phyloP scores from a whole-genome alignment of 2,113 vertebrate species.

The Embiotoca jacksoni region DNA sequence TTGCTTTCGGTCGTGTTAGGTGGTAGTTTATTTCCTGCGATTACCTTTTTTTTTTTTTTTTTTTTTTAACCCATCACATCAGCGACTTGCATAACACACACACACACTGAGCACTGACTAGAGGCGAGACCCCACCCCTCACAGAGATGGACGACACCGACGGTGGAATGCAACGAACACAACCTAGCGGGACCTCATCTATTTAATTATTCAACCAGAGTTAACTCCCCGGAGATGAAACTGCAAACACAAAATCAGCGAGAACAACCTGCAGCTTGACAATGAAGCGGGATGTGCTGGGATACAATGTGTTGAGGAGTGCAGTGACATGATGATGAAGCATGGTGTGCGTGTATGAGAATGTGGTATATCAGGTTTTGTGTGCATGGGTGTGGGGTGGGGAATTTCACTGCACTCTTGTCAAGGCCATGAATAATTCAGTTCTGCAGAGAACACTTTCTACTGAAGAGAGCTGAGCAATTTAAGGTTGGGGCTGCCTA shows the following conservation, averaged over 20 bases:
- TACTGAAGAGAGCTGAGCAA: conserved; percentile 67
- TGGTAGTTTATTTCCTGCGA: conserved; percentile 6
- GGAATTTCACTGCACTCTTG: conserved; percentile 77
- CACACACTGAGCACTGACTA: conserved; percentile 12
- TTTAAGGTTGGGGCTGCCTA: conserved; percentile 45
- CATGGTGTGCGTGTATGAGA: conserved; percentile 22
- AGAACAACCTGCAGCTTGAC: conserved; percentile 26
- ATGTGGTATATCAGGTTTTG: conserved; percentile 67
- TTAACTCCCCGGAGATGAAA: conserved; percentile 23
- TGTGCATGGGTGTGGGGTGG: conserved; percentile 66
- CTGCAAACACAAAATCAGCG: neutral
- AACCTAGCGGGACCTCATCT: conserved; percentile 39
- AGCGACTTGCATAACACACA: conserved; percentile 57
- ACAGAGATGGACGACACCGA: conserved; percentile 38
- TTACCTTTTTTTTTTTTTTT: neutral
- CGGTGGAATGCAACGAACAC: conserved; percentile 33
- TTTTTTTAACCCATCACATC: conserved; percentile 6
- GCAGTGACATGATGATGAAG: conserved; percentile 43
- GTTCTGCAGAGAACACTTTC: conserved; percentile 79
- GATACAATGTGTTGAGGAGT: conserved; percentile 22
- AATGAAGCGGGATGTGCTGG: conserved; percentile 10
- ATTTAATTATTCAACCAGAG: conserved; percentile 65
- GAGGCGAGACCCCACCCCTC: conserved; percentile 52
- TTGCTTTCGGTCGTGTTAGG: neutral
- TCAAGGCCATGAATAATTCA: conserved; percentile 85